phyloP scores from a whole-genome alignment of 2,113 vertebrate genomes.

The Brachypteracias leptosomus region DNA sequence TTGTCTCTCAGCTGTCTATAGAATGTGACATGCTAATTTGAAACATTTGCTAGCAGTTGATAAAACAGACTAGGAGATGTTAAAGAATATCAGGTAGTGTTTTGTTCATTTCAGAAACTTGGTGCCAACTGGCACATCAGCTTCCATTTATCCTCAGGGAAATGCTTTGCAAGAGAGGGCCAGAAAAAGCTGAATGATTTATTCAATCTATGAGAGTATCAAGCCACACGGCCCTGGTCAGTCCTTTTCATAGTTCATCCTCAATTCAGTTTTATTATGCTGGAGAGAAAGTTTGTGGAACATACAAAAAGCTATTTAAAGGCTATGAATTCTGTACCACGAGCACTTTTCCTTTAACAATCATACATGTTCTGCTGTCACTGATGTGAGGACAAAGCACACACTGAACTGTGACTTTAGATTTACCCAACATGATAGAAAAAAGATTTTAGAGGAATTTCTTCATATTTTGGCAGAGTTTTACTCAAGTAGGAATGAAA shows the following conservation, averaged over 20 bases:
- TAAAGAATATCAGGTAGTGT: conserved; percentile 8
- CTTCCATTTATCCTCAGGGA: neutral
- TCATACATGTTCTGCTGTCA: neutral
- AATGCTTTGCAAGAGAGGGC: neutral
- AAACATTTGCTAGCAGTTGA: neutral
- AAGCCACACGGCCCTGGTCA: neutral
- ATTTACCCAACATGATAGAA: neutral
- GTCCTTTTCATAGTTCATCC: neutral
- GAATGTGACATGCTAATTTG: neutral
- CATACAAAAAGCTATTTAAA: neutral
- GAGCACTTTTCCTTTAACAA: neutral
- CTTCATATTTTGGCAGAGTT: neutral
- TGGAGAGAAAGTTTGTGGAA: neutral
- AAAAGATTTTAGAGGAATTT: neutral
- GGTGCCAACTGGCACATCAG: neutral
- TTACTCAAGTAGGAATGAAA: neutral
- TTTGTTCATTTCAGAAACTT: neutral
- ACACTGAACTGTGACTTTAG: neutral
- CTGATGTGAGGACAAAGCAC: neutral
- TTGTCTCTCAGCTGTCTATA: neutral
- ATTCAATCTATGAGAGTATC: neutral
- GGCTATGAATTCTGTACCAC: neutral
- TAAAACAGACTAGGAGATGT: neutral
- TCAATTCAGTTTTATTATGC: neutral
- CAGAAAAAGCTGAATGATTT: neutral